Percentiles rank a stretch among this genome's conserved stretches.
These are phyloP conservation scores for Prunella strophiata DNA, from an alignment of 2,797 vertebrate species.

Conservation along the genomic window DNA sequence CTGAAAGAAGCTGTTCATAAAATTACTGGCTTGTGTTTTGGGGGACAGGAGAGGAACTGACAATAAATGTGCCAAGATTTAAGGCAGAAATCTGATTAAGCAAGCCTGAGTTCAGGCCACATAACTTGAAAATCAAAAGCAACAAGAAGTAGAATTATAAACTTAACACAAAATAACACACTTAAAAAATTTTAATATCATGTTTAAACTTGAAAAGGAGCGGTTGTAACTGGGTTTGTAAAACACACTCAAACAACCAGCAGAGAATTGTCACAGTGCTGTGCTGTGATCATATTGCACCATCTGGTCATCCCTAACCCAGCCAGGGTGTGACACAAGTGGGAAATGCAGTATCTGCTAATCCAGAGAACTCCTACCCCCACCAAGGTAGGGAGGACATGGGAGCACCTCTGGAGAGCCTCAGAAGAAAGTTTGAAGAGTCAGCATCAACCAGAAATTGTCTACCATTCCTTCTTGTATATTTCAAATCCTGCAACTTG, in stretches of 20 bases:
- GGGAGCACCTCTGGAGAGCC: background rate
- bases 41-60: background rate
- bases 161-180: background rate
- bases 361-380: background rate
- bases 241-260: conserved; percentile 16
- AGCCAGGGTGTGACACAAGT: background rate
- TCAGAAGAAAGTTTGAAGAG: background rate
- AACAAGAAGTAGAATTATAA: background rate
- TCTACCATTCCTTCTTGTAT: background rate
- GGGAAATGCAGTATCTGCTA: background rate
- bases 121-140: background rate
- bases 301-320: conserved; percentile 41
- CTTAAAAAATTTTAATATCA: background rate
- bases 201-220: background rate
- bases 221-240: conserved; percentile 1
- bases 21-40: background rate
- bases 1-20: background rate
- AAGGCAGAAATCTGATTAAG: background rate
- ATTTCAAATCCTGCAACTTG: background rate
- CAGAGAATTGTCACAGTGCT: conserved; percentile 1
- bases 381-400: background rate
- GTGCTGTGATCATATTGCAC: conserved; percentile 13
- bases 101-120: background rate
- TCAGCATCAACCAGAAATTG: background rate
- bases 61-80: background rate